Conservation (phyloP, 2,888 invertebrate species). For the Acronicta leporina region DNA sequence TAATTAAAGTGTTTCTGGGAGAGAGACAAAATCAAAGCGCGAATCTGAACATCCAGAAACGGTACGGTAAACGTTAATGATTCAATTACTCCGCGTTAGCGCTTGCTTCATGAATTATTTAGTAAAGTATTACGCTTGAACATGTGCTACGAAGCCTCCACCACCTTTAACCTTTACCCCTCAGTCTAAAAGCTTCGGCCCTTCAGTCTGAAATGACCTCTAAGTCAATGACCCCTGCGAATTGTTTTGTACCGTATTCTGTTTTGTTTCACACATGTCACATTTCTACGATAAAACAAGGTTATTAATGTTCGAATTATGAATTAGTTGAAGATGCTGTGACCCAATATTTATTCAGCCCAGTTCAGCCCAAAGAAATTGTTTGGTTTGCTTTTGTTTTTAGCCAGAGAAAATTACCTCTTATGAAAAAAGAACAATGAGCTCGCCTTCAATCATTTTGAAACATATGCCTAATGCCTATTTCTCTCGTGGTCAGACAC, state of each 20-base stretch:
- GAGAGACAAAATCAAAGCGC: constrained; percentile 18
- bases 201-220: constrained; percentile 38
- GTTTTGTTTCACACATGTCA: constrained; percentile 8
- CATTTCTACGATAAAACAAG: background rate
- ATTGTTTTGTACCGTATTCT: constrained; percentile 25
- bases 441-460: too few species aligned
- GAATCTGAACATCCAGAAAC: constrained; percentile 5
- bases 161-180: constrained; percentile 41
- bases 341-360: too few species aligned
- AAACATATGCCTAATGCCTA: too few species aligned
- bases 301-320: too few species aligned
- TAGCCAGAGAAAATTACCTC: too few species aligned
- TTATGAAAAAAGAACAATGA: too few species aligned
- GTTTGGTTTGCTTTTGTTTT: too few species aligned
- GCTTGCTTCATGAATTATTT: constrained; percentile 47
- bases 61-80: constrained; percentile 16
- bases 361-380: too few species aligned
- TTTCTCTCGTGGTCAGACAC: too few species aligned
- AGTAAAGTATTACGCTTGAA: constrained; percentile 27
- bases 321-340: too few species aligned
- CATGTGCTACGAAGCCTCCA: constrained; percentile 15
- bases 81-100: constrained; percentile 45
- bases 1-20: constrained; percentile 21
- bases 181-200: constrained; percentile 30
- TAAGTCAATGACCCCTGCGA: constrained; percentile 6